These are phyloP conservation scores for Leucoraja erinaceus DNA, from an alignment of 2,113 vertebrate genomes.

Conservation along the genomic window DNA sequence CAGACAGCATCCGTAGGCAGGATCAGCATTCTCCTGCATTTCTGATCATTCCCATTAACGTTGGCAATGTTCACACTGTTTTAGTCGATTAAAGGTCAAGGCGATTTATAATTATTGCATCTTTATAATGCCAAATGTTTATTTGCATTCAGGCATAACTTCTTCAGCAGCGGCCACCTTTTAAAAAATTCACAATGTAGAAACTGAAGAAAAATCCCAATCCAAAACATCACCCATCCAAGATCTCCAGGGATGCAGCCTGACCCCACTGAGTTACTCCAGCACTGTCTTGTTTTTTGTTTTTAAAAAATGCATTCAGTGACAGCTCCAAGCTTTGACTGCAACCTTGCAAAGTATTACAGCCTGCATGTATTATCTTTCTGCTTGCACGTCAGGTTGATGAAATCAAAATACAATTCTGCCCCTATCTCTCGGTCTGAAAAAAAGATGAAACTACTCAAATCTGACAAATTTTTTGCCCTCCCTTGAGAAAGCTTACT, in stretches of 20 bases:
- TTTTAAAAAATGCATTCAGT: not conserved
- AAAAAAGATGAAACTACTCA: not conserved
- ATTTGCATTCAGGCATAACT: no score
- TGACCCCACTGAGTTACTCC: no score
- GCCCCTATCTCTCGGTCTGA: not conserved
- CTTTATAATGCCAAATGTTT: not conserved
- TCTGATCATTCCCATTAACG: not conserved
- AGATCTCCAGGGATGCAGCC: no score
- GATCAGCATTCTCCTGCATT: not conserved
- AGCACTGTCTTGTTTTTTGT: no score
- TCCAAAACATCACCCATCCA: no score
- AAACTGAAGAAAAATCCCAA: no score
- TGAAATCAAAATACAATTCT: not conserved
- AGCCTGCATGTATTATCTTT: not conserved
- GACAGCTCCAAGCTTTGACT: not conserved
- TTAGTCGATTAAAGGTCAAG: not conserved
- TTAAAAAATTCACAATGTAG: not conserved
- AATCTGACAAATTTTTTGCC: not conserved
- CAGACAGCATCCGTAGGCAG: no score
- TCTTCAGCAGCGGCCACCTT: not conserved
- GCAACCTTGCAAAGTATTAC: not conserved
- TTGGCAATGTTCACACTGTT: not conserved
- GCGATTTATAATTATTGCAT: not conserved
- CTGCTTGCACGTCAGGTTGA: not conserved
- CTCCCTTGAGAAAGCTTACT: conserved; percentile 3